A percentile compares a stretch with the other conserved stretches of the same genome.
Evolutionary conservation across 92 coral and sea anemone genomes (phyloP).

Genomic region (Phenganax stokvisi): DNA sequence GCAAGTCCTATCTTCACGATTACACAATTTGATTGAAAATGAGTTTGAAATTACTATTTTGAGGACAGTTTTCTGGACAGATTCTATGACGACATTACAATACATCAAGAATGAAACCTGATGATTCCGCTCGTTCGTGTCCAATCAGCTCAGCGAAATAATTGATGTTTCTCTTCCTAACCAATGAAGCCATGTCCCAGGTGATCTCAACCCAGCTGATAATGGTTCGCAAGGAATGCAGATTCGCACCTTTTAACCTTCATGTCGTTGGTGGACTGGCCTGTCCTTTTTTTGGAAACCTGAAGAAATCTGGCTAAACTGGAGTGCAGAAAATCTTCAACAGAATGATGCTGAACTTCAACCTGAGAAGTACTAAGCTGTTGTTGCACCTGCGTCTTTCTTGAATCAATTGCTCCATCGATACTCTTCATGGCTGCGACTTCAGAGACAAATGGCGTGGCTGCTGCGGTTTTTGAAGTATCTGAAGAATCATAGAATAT

Average conservation of each 20-base stretch:
- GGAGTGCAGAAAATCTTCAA: slow-evolving; percentile 32
- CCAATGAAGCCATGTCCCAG: slow-evolving; percentile 53
- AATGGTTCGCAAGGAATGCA: slow-evolving; percentile 54
- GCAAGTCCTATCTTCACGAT: slow-evolving; percentile 16
- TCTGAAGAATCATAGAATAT: slow-evolving; percentile 5
- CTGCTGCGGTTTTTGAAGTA: slow-evolving; percentile 47
- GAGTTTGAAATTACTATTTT: slow-evolving; percentile 44
- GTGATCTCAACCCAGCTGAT: slow-evolving; percentile 52
- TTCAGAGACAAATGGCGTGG: slow-evolving; percentile 55
- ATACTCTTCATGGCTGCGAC: slow-evolving; percentile 52
- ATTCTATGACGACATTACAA: slow-evolving; percentile 49
- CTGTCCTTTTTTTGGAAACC: slow-evolving; percentile 47
- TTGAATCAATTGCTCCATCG: slow-evolving; percentile 25
- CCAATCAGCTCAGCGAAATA: slow-evolving; percentile 48
- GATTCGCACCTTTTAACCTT: slow-evolving; percentile 16
- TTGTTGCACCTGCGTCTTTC: slow-evolving; percentile 4
- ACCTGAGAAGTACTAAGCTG: slow-evolving; percentile 28
- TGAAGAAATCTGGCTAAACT: slow-evolving; percentile 43
- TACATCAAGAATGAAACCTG: slow-evolving; percentile 52
- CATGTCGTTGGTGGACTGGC: slow-evolving; percentile 56
- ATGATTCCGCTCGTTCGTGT: slow-evolving; percentile 51
- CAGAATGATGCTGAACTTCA: slow-evolving; percentile 47
- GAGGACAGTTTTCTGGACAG: slow-evolving; percentile 47
- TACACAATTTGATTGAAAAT: slow-evolving; percentile 3
- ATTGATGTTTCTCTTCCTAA: slow-evolving; percentile 39